phyloP scores from a whole-genome alignment of 2,888 invertebrate species.

The Nomada lathburiana region DNA sequence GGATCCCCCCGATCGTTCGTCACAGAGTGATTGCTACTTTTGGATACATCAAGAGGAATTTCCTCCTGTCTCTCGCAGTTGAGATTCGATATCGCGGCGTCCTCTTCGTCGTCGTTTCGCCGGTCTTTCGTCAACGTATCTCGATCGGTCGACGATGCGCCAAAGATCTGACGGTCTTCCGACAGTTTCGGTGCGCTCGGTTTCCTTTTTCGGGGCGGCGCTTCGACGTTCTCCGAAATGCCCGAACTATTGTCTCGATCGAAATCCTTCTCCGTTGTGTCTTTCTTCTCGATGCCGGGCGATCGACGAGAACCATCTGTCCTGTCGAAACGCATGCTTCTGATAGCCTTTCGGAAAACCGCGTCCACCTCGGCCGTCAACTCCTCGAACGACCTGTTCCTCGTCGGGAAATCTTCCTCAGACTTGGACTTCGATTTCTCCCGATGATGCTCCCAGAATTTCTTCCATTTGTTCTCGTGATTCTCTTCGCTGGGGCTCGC shows the following conservation, averaged over 20 bases:
- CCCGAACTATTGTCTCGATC: not conserved
- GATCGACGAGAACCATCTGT: not conserved
- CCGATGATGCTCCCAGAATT: conserved; percentile 32
- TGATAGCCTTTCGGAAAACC: conserved; percentile 35
- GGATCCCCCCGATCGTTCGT: not conserved
- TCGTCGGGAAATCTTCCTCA: not conserved
- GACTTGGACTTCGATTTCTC: conserved; percentile 19
- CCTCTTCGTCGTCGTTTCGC: not conserved
- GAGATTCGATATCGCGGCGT: not conserved
- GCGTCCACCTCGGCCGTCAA: conserved; percentile 22
- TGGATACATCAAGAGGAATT: not conserved
- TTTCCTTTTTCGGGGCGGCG: conserved; percentile 2
- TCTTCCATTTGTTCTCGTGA: conserved; percentile 30
- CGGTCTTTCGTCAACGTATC: not conserved
- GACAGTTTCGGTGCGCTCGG: not conserved
- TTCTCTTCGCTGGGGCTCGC: not conserved
- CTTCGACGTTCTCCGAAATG: not conserved
- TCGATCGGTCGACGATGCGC: not conserved
- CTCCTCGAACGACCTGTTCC: conserved; percentile 5
- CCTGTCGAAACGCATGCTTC: conserved; percentile 21
- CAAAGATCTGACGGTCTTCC: not conserved
- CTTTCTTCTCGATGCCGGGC: not conserved
- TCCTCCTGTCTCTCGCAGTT: not conserved
- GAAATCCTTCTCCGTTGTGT: not conserved
- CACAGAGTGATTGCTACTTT: not conserved